phyloP scores from a whole-genome alignment of 2,888 invertebrate genomes.

The Callinectes sapidus region DNA sequence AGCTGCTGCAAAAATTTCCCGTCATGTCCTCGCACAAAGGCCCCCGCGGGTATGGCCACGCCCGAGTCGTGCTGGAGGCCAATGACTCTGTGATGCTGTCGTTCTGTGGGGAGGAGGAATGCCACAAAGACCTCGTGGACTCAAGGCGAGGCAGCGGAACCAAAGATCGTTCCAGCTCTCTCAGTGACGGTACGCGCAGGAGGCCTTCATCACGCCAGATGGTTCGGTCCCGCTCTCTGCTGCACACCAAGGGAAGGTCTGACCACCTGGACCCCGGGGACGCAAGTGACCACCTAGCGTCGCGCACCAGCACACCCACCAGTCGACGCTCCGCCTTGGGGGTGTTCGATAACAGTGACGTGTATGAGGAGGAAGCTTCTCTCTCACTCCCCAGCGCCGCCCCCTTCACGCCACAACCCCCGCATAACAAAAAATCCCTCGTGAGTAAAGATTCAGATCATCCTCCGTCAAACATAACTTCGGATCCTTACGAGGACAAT shows the following conservation, averaged over 20 bases:
- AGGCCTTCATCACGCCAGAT: neutral
- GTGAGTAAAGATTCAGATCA: neutral
- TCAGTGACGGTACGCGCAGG: neutral
- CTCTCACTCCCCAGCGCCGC: neutral
- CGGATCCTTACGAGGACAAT: neutral
- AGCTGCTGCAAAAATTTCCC: conserved; percentile 31
- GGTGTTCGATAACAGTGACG: neutral
- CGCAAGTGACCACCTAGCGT: neutral
- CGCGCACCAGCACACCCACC: conserved; percentile 7
- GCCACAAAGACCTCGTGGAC: neutral
- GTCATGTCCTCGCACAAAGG: conserved; percentile 3
- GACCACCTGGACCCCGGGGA: conserved; percentile 12
- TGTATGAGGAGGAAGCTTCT: neutral
- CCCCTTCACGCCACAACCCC: neutral
- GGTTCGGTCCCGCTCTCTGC: neutral
- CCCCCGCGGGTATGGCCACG: conserved; percentile 37
- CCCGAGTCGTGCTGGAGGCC: conserved; percentile 35
- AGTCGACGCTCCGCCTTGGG: neutral
- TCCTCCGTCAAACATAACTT: neutral
- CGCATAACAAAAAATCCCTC: neutral
- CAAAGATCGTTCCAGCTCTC: neutral
- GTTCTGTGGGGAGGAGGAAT: conserved; percentile 37
- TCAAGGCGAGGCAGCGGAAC: neutral
- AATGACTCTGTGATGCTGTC: conserved; percentile 39
- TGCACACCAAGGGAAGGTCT: neutral